Conservation (phyloP, 2,888 invertebrate species). For the Abrostola tripartita region DNA sequence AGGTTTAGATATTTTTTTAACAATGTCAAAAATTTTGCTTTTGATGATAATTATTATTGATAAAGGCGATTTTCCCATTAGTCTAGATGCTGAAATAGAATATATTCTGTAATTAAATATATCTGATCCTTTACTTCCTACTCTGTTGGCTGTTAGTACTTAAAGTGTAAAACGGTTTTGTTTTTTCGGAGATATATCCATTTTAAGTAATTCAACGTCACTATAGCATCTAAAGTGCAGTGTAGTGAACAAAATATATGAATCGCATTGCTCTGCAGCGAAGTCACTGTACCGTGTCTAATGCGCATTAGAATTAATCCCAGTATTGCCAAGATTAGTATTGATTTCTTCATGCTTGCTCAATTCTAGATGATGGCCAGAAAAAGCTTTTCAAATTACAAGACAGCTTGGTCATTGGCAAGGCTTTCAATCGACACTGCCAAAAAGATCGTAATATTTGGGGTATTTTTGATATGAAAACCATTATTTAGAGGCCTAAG, state of each 20-base stretch:
- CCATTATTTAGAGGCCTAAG: too few species aligned
- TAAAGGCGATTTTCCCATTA: too few species aligned
- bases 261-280: slow-evolving; percentile 22
- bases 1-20: too few species aligned
- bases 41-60: too few species aligned
- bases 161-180: not conserved
- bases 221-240: slow-evolving; percentile 8
- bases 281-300: slow-evolving; percentile 24
- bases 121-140: too few species aligned
- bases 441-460: too few species aligned
- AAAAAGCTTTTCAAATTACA: not conserved
- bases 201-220: slow-evolving; percentile 5
- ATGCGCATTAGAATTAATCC: slow-evolving; percentile 37
- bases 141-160: too few species aligned
- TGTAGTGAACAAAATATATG: slow-evolving; percentile 24
- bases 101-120: too few species aligned
- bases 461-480: not conserved
- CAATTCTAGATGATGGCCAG: not conserved
- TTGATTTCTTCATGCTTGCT: slow-evolving; percentile 11
- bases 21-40: too few species aligned
- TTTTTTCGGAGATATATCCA: not conserved
- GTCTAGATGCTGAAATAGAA: too few species aligned
- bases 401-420: not conserved
- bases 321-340: slow-evolving; percentile 13
- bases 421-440: not conserved